A percentile compares a stretch with the other conserved stretches of the same genome.
These are phyloP conservation scores for Peromyscus melanophrys DNA, from an alignment of 2,797 vertebrate species.

Conservation along the genomic window DNA sequence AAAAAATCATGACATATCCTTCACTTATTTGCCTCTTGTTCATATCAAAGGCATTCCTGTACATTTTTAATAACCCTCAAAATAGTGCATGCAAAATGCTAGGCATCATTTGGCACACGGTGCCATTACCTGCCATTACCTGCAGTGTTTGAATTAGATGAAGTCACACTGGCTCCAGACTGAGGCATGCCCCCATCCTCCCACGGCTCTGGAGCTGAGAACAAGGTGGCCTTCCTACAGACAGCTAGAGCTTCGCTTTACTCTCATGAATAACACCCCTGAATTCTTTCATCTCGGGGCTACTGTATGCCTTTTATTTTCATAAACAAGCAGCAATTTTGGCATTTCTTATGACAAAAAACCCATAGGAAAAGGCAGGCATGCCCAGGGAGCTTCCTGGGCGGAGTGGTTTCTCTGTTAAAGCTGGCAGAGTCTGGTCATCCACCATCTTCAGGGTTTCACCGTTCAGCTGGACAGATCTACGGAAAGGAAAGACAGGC, in stretches of 20 bases:
- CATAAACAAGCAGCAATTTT: constrained; percentile 91
- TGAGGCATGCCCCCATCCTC: not conserved
- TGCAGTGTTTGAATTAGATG: constrained; percentile 2
- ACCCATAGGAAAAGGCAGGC: constrained; percentile 94
- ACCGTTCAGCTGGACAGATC: constrained; percentile 93
- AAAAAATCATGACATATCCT: constrained; percentile 31
- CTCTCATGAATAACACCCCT: constrained; percentile 48
- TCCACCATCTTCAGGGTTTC: constrained; percentile 93
- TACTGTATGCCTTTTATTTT: constrained; percentile 37
- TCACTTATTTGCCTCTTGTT: constrained; percentile 47
- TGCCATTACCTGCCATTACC: not conserved
- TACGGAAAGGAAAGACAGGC: constrained; percentile 76
- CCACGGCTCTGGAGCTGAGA: not conserved
- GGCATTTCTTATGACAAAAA: constrained; percentile 93
- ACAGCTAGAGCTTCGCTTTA: accelerated
- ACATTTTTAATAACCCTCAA: constrained; percentile 66
- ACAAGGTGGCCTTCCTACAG: not conserved
- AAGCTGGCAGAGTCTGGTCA: constrained; percentile 91
- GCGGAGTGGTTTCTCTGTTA: constrained; percentile 88
- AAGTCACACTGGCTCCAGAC: not conserved
- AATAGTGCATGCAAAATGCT: constrained; percentile 40
- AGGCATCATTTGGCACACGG: not conserved
- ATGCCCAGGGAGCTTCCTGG: constrained; percentile 89
- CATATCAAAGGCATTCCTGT: not conserved
- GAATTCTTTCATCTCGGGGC: not conserved